These are phyloP conservation scores for Sinocyclocheilus anshuiensis DNA, from an alignment of 2,113 vertebrate species.

Conservation along the genomic window DNA sequence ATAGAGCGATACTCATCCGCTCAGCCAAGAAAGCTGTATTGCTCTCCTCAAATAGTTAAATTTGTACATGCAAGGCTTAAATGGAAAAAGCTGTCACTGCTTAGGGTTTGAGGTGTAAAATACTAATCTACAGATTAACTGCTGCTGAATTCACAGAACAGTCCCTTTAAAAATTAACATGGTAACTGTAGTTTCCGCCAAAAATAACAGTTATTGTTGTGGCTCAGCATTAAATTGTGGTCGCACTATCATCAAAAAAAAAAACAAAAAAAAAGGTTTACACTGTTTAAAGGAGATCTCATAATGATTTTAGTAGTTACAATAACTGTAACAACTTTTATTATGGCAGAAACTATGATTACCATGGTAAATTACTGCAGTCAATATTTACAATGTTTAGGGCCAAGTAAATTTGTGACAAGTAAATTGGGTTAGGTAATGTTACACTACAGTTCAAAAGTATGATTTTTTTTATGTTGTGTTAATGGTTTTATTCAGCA, in stretches of 20 bases:
- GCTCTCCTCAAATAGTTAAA: background rate
- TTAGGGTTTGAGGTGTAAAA: background rate
- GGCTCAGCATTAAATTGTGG: background rate
- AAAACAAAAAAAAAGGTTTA: background rate
- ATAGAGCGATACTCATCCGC: background rate
- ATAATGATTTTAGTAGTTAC: background rate
- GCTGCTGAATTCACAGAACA: background rate
- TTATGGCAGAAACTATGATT: no score
- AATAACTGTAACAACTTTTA: no score
- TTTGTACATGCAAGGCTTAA: constrained; percentile 13
- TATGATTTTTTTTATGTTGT: no score
- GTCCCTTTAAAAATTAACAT: background rate
- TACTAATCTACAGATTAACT: background rate
- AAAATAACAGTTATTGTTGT: background rate
- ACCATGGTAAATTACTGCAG: background rate
- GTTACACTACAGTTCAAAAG: no score
- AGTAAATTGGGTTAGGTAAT: no score
- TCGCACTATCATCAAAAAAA: no score
- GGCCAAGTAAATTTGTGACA: no score
- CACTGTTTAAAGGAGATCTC: background rate
- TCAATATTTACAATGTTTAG: background rate
- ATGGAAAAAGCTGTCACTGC: background rate
- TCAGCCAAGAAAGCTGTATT: background rate
- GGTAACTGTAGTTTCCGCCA: background rate
- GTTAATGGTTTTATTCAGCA: no score